phyloP scores from a whole-genome alignment of 92 coral and sea anemone species.

The Heliopora coerulea region DNA sequence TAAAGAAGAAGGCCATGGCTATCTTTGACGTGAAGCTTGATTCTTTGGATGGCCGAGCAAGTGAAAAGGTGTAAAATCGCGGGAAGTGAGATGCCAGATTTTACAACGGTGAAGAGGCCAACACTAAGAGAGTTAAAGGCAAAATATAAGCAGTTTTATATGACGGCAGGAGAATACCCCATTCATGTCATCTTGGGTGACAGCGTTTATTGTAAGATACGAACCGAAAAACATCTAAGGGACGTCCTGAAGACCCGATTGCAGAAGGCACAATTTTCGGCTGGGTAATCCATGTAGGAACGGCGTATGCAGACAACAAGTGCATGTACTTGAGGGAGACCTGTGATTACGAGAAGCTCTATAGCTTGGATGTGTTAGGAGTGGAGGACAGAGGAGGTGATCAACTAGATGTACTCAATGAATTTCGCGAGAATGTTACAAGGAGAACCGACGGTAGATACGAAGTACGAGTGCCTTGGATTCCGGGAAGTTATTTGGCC shows the following conservation, averaged over 20 bases:
- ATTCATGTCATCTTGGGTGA: conserved; percentile 56
- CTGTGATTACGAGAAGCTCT: conserved; percentile 46
- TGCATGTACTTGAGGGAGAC: conserved; percentile 53
- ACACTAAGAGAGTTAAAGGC: conserved; percentile 39
- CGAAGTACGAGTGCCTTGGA: conserved; percentile 45
- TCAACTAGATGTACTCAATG: too few relatives aligned
- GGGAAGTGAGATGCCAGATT: conserved; percentile 55
- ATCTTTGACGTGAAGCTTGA: conserved; percentile 42
- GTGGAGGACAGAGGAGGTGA: conserved; percentile 22
- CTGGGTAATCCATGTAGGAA: conserved; percentile 60
- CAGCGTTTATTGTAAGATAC: conserved; percentile 40
- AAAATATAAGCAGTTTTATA: conserved; percentile 52
- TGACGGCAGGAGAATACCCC: conserved; percentile 48
- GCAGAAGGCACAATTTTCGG: conserved; percentile 64
- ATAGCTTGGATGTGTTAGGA: conserved; percentile 39
- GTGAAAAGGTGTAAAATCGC: conserved; percentile 29
- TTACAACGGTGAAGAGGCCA: conserved; percentile 51
- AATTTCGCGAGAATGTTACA: conserved; percentile 48
- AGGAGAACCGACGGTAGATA: conserved; percentile 19
- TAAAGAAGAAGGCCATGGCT: conserved; percentile 56
- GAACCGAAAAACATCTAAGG: conserved; percentile 52
- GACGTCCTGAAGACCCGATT: conserved; percentile 54
- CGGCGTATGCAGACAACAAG: conserved; percentile 47
- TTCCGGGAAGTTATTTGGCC: conserved; percentile 42
- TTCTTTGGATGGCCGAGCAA: conserved; percentile 41